A percentile compares a stretch with the other conserved stretches of the same genome.
Evolutionary conservation across 2,113 vertebrate species (phyloP).

Genomic region (Ursus arctos): DNA sequence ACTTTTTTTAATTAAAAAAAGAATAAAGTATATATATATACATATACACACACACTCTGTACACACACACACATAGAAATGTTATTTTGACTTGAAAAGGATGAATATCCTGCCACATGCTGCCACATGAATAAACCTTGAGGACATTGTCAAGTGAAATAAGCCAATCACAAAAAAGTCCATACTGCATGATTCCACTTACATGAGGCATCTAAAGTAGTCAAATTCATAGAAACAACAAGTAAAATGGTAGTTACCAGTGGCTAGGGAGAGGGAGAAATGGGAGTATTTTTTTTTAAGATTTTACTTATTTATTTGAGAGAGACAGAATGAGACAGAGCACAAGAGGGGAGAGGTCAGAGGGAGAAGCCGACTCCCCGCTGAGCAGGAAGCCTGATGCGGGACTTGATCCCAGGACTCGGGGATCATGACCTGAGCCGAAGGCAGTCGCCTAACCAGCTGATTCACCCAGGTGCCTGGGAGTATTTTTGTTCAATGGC

Average conservation of each 20-base stretch:
- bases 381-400: no score
- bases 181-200: neutral
- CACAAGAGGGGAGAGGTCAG: no score
- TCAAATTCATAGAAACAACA: neutral
- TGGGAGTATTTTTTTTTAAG: neutral
- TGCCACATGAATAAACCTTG: neutral
- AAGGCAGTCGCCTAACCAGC: no score
- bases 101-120: neutral
- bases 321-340: no score
- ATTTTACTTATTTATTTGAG: no score
- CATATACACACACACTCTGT: neutral
- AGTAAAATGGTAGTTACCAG: neutral
- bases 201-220: neutral
- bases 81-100: neutral
- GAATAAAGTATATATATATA: no score
- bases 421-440: no score
- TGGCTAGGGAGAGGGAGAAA: neutral
- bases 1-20: no score
- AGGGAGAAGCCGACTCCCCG: no score
- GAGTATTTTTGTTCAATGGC: neutral
- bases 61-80: neutral
- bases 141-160: neutral
- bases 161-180: neutral
- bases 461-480: no score
- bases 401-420: no score